Conservation (phyloP, 2,888 invertebrate species). For the Didymodactylos carnosus region DNA sequence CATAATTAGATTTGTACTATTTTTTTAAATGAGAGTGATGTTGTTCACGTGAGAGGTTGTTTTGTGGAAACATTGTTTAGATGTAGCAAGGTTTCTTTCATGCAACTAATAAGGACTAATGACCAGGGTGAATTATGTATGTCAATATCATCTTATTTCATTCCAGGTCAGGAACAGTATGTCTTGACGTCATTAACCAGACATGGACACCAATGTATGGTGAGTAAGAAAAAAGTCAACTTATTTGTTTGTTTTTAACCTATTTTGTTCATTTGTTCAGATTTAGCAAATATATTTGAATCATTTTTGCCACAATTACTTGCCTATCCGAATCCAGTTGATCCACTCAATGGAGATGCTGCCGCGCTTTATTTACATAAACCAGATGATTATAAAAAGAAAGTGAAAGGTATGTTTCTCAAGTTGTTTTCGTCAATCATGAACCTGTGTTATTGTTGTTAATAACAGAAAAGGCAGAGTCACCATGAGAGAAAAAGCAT, state of each 20-base stretch:
- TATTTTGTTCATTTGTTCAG: constrained; percentile 26
- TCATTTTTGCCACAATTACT: constrained; percentile 95
- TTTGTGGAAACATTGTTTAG: no score
- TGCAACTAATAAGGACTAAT: no score
- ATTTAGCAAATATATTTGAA: constrained; percentile 97
- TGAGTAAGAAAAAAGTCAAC: neutral
- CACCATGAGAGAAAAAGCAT: no score
- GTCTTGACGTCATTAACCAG: constrained; percentile 97
- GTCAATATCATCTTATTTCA: no score
- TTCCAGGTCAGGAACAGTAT: constrained; percentile 71
- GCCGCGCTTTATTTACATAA: constrained; percentile 98
- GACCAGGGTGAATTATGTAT: no score
- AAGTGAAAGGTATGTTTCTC: constrained; percentile 51
- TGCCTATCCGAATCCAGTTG: constrained; percentile 97
- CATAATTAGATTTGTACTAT: no score
- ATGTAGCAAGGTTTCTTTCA: no score
- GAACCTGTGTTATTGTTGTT: no score
- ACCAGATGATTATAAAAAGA: constrained; percentile 97
- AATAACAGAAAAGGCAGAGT: no score
- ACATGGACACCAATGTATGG: constrained; percentile 86
- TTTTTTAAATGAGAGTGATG: no score
- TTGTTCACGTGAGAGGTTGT: no score
- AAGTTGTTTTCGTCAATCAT: no score
- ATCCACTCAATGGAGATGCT: constrained; percentile 96
- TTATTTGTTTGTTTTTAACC: neutral